Evolutionary conservation across 1,140 invertebrate species (phyloP).

Genomic region (Neodiprion virginianus): DNA sequence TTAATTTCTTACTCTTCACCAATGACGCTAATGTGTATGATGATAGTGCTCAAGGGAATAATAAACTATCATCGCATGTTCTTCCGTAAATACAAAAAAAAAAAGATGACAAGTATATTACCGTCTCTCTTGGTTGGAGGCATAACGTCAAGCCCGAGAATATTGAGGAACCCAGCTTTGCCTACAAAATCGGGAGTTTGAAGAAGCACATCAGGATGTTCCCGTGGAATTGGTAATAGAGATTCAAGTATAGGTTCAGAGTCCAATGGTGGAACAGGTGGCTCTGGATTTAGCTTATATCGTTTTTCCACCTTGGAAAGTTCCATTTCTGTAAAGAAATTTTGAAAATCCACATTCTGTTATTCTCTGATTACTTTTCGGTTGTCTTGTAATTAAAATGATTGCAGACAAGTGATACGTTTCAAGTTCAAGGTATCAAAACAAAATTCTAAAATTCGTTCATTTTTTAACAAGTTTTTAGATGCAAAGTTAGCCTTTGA

Average conservation of each 20-base stretch:
- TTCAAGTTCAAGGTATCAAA: too few relatives aligned
- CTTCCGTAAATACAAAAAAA: constrained; percentile 12
- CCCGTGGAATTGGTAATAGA: constrained; percentile 53
- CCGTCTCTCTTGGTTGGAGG: constrained; percentile 54
- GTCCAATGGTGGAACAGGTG: constrained; percentile 46
- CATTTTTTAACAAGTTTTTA: background rate
- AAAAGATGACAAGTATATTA: constrained; percentile 27
- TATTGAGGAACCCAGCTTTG: constrained; percentile 54
- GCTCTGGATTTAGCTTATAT: constrained; percentile 51
- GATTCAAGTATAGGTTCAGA: constrained; percentile 44
- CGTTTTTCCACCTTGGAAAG: constrained; percentile 53
- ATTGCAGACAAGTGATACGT: too few relatives aligned
- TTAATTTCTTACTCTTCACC: too few relatives aligned
- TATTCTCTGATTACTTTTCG: constrained; percentile 9
- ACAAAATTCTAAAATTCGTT: too few relatives aligned
- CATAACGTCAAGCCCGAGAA: constrained; percentile 57
- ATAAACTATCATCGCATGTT: constrained; percentile 28
- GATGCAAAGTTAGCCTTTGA: background rate
- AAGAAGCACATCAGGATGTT: constrained; percentile 55
- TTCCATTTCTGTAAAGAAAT: constrained; percentile 44
- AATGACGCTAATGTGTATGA: too few relatives aligned
- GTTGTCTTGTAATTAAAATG: background rate
- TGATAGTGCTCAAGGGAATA: background rate
- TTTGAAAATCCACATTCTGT: constrained; percentile 3
- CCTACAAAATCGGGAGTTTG: constrained; percentile 54